A percentile compares a stretch with the other conserved stretches of the same genome.
Conservation (phyloP, 2,113 vertebrate genomes). For the Picathartes gymnocephalus region DNA sequence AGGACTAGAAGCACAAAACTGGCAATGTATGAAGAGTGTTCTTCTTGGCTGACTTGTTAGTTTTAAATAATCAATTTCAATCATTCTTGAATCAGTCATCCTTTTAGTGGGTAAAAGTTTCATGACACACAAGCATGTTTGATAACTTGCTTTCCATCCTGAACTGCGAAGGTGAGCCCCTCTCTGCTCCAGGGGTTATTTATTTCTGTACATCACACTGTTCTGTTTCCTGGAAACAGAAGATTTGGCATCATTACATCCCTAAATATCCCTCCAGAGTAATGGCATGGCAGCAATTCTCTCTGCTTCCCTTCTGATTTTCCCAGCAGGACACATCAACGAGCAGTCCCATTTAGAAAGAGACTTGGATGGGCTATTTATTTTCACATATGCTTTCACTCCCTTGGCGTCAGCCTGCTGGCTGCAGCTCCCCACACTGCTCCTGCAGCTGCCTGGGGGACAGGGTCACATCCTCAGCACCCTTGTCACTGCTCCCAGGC, state of each 20-base stretch:
- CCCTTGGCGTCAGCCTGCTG: neutral
- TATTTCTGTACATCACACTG: neutral
- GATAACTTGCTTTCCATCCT: neutral
- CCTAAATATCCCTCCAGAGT: constrained; percentile 7
- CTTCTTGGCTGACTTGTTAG: neutral
- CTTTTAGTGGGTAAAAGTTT: neutral
- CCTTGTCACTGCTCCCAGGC: neutral
- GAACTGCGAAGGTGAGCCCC: neutral
- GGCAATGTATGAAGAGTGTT: neutral
- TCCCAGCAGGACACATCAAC: constrained; percentile 15
- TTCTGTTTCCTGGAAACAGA: constrained; percentile 23
- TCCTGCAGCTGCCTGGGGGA: neutral
- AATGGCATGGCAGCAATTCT: neutral
- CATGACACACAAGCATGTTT: neutral
- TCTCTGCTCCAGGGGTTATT: neutral
- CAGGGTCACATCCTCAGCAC: neutral
- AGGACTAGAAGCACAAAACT: neutral
- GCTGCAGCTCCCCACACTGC: neutral
- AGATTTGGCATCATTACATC: neutral
- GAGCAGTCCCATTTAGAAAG: neutral
- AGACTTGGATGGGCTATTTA: neutral
- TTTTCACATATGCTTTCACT: neutral
- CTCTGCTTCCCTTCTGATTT: neutral
- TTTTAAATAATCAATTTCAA: neutral
- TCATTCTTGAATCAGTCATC: neutral